Evolutionary conservation across 2,888 invertebrate species (phyloP), one percentile per base, ranked within the genome.

Genomic region (Amblyjoppa proteus): DNA sequence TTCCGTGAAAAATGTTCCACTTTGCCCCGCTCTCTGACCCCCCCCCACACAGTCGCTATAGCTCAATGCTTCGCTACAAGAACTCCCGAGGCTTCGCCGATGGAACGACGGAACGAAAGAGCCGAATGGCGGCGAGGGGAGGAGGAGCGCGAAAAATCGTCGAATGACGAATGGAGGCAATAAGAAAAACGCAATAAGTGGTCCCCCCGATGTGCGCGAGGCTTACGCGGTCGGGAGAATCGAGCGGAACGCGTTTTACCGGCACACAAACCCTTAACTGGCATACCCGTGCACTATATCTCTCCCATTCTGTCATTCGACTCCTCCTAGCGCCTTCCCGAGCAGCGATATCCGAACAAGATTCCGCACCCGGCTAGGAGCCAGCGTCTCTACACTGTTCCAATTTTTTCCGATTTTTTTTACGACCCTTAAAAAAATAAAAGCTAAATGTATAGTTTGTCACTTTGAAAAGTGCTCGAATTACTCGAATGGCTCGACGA

Each of bases 151-250:
- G 74, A 45, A 74, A 79, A 71, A 70, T 79, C 79, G 58, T 71
- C 61, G 61, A 70, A 79, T 71, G 79, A 79, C 79, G 79, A 61
- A 79, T 79, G 79, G 49, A 6, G 61, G 79, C 64, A 70, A 70
- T 71, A 71, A 79, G 58, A 79, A 79, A 79, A 70, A 79, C 49
- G 70, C 70, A 79, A 64, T 79, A 64, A 79, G 68, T 61, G 34
- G 58, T 64, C 71, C 53, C 51, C 70, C 38, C 34, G 64, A 31
- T 64, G 61, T 34, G 25, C n/a, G 41, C 31, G 28, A 41, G 66
- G 68, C 28, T 78, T 53, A n/a, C 41, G 64, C 41, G 41, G 68
- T 58, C 45, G 53, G 41, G 56, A 58, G 20, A n/a, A 69, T 78
- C 20, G 28, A 28, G 45, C 56, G 5, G 7, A 28, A 58, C 58